These are phyloP conservation scores for Epinephelus malabaricus DNA, from an alignment of 2,797 vertebrate species.

Conservation along the genomic window DNA sequence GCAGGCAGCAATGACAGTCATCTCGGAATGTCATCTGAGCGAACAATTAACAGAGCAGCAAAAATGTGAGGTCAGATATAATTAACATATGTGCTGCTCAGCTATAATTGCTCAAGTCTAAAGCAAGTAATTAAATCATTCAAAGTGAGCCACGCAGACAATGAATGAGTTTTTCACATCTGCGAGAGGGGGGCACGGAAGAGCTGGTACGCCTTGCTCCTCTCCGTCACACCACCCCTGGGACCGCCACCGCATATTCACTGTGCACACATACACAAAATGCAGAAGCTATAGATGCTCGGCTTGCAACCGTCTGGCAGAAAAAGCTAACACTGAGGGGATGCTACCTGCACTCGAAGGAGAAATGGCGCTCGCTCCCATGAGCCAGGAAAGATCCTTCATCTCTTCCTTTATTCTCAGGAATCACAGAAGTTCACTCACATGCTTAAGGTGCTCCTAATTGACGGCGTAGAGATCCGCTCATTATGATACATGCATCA, in stretches of 20 bases:
- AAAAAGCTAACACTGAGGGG: constrained; percentile 6
- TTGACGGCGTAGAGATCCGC: constrained; percentile 60
- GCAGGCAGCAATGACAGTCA: constrained; percentile 73
- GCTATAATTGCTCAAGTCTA: constrained; percentile 82
- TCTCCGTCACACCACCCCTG: constrained; percentile 53
- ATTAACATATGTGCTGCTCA: constrained; percentile 82
- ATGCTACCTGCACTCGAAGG: constrained; percentile 9
- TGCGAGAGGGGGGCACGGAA: neutral
- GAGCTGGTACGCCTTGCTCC: constrained; percentile 37
- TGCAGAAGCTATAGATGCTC: constrained; percentile 11
- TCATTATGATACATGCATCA: constrained; percentile 74
- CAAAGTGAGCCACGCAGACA: constrained; percentile 69
- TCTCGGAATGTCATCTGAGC: constrained; percentile 70
- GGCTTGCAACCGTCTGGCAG: constrained; percentile 19
- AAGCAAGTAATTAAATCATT: constrained; percentile 81
- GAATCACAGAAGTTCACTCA: constrained; percentile 52
- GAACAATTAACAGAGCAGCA: constrained; percentile 81
- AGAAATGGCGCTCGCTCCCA: constrained; percentile 27
- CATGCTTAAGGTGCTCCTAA: constrained; percentile 66
- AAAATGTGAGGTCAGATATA: constrained; percentile 81
- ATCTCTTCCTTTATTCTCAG: constrained; percentile 40
- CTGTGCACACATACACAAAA: neutral
- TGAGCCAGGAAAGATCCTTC: constrained; percentile 37
- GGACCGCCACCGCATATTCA: constrained; percentile 18
- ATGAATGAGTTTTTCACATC: constrained; percentile 46